Evolutionary conservation across 2,113 vertebrate species (phyloP).

Genomic region (Sigmodon hispidus): DNA sequence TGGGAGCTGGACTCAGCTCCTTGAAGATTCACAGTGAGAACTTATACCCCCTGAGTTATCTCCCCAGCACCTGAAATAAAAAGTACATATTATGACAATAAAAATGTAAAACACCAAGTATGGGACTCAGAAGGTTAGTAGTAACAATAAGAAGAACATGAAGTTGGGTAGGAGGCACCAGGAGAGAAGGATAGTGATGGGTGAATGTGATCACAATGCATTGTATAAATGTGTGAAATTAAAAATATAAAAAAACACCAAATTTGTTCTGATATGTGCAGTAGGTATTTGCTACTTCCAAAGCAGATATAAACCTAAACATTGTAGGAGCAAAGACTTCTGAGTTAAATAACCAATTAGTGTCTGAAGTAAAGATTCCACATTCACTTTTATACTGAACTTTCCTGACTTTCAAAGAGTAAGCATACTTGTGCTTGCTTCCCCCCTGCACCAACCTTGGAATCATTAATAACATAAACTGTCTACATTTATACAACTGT

Average conservation of each 20-base stretch:
- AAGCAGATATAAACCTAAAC: background rate
- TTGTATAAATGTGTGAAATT: background rate
- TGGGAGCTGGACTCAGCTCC: background rate
- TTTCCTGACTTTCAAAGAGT: background rate
- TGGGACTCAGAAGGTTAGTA: background rate
- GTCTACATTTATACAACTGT: background rate
- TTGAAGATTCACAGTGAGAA: background rate
- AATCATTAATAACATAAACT: background rate
- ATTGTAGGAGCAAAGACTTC: background rate
- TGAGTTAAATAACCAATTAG: background rate
- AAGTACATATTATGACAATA: background rate
- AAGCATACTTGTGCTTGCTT: background rate
- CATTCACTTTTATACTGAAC: background rate
- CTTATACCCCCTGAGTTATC: background rate
- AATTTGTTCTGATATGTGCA: background rate
- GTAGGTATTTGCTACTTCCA: background rate
- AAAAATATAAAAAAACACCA: background rate
- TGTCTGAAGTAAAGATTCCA: background rate
- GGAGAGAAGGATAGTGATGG: background rate
- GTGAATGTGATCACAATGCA: background rate
- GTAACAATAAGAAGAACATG: too few species aligned
- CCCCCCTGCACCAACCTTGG: background rate
- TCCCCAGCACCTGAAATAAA: background rate
- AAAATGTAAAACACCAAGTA: background rate
- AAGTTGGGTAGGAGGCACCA: background rate